Base-by-base conservation (phyloP, 1,140 invertebrate species). In the Habropoda laboriosa region DNA sequence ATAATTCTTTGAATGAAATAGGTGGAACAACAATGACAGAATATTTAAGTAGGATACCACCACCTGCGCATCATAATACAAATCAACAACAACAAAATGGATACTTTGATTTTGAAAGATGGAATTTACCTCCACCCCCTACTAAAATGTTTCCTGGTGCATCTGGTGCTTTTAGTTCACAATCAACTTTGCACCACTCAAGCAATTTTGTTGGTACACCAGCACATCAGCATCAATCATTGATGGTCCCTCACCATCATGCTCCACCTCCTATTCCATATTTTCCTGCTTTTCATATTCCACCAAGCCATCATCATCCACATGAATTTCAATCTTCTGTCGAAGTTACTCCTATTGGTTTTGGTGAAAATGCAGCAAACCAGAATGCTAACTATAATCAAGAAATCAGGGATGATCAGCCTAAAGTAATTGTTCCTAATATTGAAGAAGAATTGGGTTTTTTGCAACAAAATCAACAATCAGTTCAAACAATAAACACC, bases 401-500 rank as follows among this genome's bases (percentile, higher is more conserved):
- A 75, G 87, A 92, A 47, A 68, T 89, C 40, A 88, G 86, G 87
- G 95, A 96, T 80, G 95, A 96, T 88, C 95, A 95, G 90, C 95
- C 96, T 77, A 96, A 97, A 94, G 96, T 97, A 82, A 96, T 97
- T 85, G 96, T 97, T 85, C 96, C 96, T 79, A 96, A 97, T 94
- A 97, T 97, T 91, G 96, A 97, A 91, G 96, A 97, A 93, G 96
- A 97, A 93, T 93, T 97, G 88, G 95, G 95, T 91, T 97, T 96
- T 92, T 93, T 97, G 91, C 88, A 90, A 60, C 91, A 91, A 60
- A 89, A 83, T 79, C 88, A 89, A 18, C 81, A 86, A 45, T 57
- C 70, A 16, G 27, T 83, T 24, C 82, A 86, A 27, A 53, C 58
- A 16, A 71, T 42, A 32, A 90, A 80, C 76, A 81, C 83, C 30